Conservation (phyloP, 2,797 vertebrate genomes). For the Arrhamphus sclerolepis region DNA sequence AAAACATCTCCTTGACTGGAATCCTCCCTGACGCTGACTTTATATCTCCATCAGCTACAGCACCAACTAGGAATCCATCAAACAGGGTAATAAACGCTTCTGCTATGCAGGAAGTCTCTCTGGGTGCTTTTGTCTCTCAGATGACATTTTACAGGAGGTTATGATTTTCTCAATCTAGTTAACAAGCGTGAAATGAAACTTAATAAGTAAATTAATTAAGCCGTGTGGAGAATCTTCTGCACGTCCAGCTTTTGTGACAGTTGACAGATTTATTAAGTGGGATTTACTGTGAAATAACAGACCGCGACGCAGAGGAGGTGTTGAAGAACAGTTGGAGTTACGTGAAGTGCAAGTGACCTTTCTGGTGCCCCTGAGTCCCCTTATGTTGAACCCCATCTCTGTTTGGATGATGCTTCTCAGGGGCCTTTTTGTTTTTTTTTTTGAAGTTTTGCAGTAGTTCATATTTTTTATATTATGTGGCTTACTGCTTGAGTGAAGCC, state of each 20-base stretch:
- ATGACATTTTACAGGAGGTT: conserved; percentile 21
- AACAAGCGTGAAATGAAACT: conserved; percentile 50
- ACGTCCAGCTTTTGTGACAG: conserved; percentile 12
- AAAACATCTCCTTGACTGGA: conserved; percentile 7
- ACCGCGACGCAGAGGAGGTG: not conserved
- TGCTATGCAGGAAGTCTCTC: conserved; percentile 46
- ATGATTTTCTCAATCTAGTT: conserved; percentile 20
- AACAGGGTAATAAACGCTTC: conserved; percentile 53
- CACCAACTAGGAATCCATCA: conserved; percentile 35
- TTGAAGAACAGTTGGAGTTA: not conserved
- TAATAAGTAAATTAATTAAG: conserved; percentile 39
- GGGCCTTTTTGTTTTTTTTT: too few relatives aligned
- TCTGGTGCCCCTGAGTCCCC: too few relatives aligned
- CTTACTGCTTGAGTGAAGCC: too few relatives aligned
- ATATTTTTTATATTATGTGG: too few relatives aligned
- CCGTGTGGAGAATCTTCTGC: conserved; percentile 25
- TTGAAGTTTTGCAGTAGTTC: too few relatives aligned
- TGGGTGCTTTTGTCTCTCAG: conserved; percentile 25
- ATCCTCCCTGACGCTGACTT: conserved; percentile 21
- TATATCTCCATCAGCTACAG: conserved; percentile 39
- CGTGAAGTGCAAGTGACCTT: not conserved
- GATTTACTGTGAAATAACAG: conserved; percentile 8
- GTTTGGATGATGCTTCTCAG: too few relatives aligned
- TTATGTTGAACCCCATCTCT: too few relatives aligned
- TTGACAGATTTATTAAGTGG: conserved; percentile 9